Evolutionary conservation across 2,113 vertebrate species (phyloP), one percentile per base, ranked within the genome.

Genomic region (Sturnus vulgaris): DNA sequence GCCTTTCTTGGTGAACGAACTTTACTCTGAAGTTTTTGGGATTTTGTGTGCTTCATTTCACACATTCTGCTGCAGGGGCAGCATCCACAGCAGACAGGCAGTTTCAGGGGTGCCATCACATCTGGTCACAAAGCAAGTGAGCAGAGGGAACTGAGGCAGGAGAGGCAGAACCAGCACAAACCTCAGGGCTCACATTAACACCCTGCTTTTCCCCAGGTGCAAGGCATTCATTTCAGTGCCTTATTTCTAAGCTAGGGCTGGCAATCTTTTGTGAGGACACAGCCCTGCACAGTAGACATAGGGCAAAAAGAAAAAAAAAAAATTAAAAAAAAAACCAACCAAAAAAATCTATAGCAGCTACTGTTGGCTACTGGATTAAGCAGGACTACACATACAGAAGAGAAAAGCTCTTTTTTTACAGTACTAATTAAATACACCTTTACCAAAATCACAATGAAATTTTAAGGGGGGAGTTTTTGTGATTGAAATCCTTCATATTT

Each of bases 51-150:
- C 40, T 80, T 76, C 2, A 1, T 28, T 82, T 64, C 63, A 33
- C 61, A 68, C 27, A 17, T 23, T 44, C 42, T 53, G 61, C 52
- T 49, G 10, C 52, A 50, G 35, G 25, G 66, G 17, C 13, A 86
- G 52, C 61, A 59, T 5, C 39, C 66, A 59, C 23, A 91, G 71
- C 46, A 61, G 22, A 35, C 22, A 15, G 30, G 33, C 23, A 70
- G 28, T 9, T 75, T 53, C 75, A 37, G 20, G 5, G 50, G 9
- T 44, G 31, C 35, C 25, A 4, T 2, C 3, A 3, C 9, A 11
- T n/a, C 40, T 77, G 73, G 12, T 59, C 31, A 55, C 0, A 0
- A 59, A 47, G 49, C 1, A 2, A 66, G 24, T 0, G 2, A 14
- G 7, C 3, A 2, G 28, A 50, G 15, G 40, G 35, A 92, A 52